Conservation (phyloP, 2,888 invertebrate genomes). For the Belgica antarctica region DNA sequence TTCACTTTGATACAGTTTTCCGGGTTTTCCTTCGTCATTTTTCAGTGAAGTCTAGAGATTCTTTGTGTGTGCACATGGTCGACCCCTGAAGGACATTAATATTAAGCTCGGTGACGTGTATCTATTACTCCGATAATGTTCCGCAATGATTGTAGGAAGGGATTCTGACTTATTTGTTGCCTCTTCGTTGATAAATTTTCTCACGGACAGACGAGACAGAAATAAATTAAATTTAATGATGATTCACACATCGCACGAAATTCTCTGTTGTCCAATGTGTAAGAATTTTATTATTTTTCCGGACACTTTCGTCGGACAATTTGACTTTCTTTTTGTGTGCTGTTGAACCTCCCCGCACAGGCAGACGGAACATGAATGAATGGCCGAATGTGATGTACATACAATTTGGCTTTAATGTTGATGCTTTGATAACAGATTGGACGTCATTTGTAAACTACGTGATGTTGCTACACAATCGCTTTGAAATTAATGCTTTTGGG, state of each 20-base stretch:
- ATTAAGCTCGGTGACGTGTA: conserved; percentile 9
- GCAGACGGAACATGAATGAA: too few species aligned
- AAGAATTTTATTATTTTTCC: background rate
- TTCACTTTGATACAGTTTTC: conserved; percentile 29
- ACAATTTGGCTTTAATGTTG: conserved; percentile 1
- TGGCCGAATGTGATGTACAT: too few species aligned
- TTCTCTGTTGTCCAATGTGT: background rate
- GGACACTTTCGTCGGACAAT: background rate
- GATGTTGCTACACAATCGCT: too few species aligned
- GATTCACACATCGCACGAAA: conserved; percentile 35
- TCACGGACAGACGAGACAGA: conserved; percentile 43
- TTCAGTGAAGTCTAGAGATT: too few species aligned
- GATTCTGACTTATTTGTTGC: background rate
- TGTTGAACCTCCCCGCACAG: background rate
- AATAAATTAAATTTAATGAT: conserved; percentile 43
- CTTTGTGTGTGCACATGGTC: background rate
- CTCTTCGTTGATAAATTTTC: conserved; percentile 35
- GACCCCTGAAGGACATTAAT: background rate
- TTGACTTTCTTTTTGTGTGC: background rate
- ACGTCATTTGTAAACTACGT: too few species aligned
- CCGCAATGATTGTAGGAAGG: background rate
- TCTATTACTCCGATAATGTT: background rate
- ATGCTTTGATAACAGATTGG: conserved; percentile 15
- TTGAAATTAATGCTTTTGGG: too few species aligned
- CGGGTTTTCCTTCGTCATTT: background rate